Evolutionary conservation across 1,140 invertebrate genomes (phyloP).

Genomic region (Bemisia tabaci): DNA sequence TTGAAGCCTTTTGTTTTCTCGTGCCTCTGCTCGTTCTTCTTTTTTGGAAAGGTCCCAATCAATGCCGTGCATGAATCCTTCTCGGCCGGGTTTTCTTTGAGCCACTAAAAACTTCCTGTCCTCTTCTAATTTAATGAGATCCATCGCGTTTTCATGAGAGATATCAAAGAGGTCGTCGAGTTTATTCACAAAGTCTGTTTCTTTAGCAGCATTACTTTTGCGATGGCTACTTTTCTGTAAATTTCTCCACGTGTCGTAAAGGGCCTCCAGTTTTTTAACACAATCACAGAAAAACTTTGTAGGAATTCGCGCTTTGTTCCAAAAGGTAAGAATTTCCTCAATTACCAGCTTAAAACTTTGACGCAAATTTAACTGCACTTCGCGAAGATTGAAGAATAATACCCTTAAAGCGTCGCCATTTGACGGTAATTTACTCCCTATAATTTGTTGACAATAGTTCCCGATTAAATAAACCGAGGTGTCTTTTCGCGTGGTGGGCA

Average conservation of each 20-base stretch:
- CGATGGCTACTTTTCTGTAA: conserved; percentile 12
- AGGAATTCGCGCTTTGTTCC: conserved; percentile 17
- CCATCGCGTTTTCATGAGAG: conserved; percentile 20
- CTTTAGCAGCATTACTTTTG: conserved; percentile 11
- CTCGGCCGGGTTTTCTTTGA: conserved; percentile 12
- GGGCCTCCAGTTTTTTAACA: conserved; percentile 14
- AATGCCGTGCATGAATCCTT: conserved; percentile 8
- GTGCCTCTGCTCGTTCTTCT: no score
- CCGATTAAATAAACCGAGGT: no score
- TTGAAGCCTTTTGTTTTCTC: no score
- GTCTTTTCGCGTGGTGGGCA: no score
- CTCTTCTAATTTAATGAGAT: conserved; percentile 15
- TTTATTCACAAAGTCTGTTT: conserved; percentile 15
- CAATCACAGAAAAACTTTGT: conserved; percentile 13
- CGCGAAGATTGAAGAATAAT: conserved; percentile 17
- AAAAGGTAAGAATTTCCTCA: conserved; percentile 15
- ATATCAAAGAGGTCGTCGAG: conserved; percentile 23
- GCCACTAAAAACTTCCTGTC: conserved; percentile 18
- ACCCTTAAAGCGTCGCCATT: conserved; percentile 13
- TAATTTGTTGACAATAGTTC: no score
- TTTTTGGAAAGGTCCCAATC: conserved; percentile 4
- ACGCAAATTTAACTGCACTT: no score
- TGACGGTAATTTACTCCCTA: conserved; percentile 17
- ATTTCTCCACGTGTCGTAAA: conserved; percentile 16
- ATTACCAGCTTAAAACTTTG: conserved; percentile 16